Evolutionary conservation across 1,140 invertebrate species (phyloP), one percentile per base, ranked within the genome.

Genomic region (Colletes latitarsis): DNA sequence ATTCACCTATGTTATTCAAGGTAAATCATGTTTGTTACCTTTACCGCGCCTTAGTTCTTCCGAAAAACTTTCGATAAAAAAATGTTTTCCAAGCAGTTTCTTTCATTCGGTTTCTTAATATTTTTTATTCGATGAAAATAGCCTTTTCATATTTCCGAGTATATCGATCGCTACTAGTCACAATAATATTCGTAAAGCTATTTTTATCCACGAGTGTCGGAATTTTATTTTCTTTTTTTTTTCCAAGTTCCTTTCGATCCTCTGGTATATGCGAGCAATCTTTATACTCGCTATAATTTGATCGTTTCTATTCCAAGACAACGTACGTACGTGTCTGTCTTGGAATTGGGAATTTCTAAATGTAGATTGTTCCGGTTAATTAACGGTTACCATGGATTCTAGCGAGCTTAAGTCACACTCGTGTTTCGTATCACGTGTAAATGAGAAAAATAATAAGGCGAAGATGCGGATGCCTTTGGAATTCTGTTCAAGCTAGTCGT

Each of bases 401-500:
- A 73, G 49, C 39, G 39, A 73, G 69, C 60, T 73, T 79, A 55
- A 53, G 19, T 46, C n/a, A 69, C 55, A 66, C 55, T 79, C 46
- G 66, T 17, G 53, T 77, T 60, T 68, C 41, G 41, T 66, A n/a
- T 39, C 41, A 12, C 46, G n/a, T 15, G 4, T 49, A n/a, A 67
- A 67, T 21, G 41, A n/a, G 30, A 52, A 52, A 68, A 53, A 21
- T 8, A 19, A 12, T 19, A 67, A 46, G 5, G 3, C 52, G 82
- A 62, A 73, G 69, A 73, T 75, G 81, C 73, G 85, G 85, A 81
- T 85, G 85, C 81, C 85, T 87, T 83, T 79, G 39, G 76, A 70
- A 87, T 89, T 78, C 76, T 80, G 81, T 85, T 86, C 69, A 84
- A 88, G 81, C 83, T 88, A 89, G 78, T 89, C 84, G 76, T 85